A percentile compares a stretch with the other conserved stretches of the same genome.
Conservation (phyloP, 2,888 invertebrate genomes). For the Bruchidius siliquastri region DNA sequence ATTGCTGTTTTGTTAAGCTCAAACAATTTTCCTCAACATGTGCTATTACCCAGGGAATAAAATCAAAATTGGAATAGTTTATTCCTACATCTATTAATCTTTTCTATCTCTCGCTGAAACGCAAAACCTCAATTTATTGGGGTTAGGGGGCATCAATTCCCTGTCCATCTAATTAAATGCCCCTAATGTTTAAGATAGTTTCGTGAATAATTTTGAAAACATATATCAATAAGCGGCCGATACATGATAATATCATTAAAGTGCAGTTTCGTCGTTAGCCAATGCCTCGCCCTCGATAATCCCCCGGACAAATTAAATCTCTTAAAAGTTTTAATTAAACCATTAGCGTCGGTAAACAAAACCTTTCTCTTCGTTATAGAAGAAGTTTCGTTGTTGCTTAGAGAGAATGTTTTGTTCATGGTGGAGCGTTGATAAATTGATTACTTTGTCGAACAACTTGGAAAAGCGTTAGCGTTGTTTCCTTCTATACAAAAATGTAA, state of each 20-base stretch:
- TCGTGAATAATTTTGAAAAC: slow-evolving; percentile 42
- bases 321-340: slow-evolving; percentile 25
- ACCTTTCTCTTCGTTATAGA: slow-evolving; percentile 14
- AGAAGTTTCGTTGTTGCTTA: slow-evolving; percentile 11
- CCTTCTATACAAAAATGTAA: not conserved
- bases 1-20: too few relatives aligned
- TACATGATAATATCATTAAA: slow-evolving; percentile 31
- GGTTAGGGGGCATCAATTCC: slow-evolving; percentile 43
- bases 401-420: not conserved
- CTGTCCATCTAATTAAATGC: slow-evolving; percentile 48
- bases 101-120: slow-evolving; percentile 25
- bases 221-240: slow-evolving; percentile 34
- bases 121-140: slow-evolving; percentile 47
- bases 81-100: not conserved
- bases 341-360: slow-evolving; percentile 22
- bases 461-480: not conserved
- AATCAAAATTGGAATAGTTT: not conserved
- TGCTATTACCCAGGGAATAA: not conserved
- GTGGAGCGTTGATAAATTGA: not conserved
- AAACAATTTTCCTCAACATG: too few relatives aligned
- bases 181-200: slow-evolving; percentile 45
- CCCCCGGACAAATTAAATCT: slow-evolving; percentile 22
- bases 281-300: slow-evolving; percentile 10
- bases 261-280: slow-evolving; percentile 9
- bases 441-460: not conserved